phyloP scores from a whole-genome alignment of 2,113 vertebrate species.

The Eretmochelys imbricata region DNA sequence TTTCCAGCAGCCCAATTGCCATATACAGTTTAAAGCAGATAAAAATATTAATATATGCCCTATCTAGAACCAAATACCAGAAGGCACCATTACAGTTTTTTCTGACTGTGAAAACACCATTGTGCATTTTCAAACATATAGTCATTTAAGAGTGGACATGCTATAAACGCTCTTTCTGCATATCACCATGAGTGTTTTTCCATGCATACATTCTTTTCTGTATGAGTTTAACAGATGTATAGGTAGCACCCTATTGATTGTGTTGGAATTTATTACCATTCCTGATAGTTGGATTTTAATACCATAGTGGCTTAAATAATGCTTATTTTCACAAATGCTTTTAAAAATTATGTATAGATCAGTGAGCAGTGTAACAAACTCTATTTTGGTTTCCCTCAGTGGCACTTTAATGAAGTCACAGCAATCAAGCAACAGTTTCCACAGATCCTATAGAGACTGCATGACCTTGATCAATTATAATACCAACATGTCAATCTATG shows the following conservation, averaged over 20 bases:
- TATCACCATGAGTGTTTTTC: background rate
- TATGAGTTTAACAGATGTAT: background rate
- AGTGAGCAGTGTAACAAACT: background rate
- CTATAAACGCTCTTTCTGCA: background rate
- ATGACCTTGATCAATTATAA: slow-evolving; percentile 52
- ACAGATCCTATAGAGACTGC: background rate
- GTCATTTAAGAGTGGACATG: background rate
- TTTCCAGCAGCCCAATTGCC: background rate
- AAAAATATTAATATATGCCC: background rate
- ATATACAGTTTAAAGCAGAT: background rate
- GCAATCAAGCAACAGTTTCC: background rate
- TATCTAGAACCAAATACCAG: background rate
- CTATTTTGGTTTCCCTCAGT: background rate
- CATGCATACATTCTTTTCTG: background rate
- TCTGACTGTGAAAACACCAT: no score
- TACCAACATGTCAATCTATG: background rate
- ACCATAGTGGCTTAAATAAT: background rate
- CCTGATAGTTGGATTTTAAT: background rate
- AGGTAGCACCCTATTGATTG: accelerated
- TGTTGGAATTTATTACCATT: background rate
- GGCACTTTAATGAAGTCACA: background rate
- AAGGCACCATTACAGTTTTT: background rate
- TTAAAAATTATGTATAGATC: background rate
- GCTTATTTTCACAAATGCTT: accelerated
- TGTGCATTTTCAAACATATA: no score